These are phyloP conservation scores for silkworm (Bombyx mori) DNA, from an alignment of 1,140 invertebrate genomes.

Conservation along the genomic window ASM3026992v2 NC_085130.1:11868501-11869000, in stretches of 20 bases:
- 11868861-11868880: slow-evolving; percentile 14
- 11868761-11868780: slow-evolving; percentile 18
- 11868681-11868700: slow-evolving; percentile 24
- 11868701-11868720: slow-evolving; percentile 21
- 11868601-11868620: slow-evolving; percentile 23
- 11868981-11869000: slow-evolving; percentile 13
- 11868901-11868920: slow-evolving; percentile 12
- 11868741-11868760: slow-evolving; percentile 18
- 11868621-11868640: slow-evolving; percentile 20
- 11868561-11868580: slow-evolving; percentile 13
- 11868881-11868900: slow-evolving; percentile 14
- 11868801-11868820: slow-evolving; percentile 31
- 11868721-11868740: slow-evolving; percentile 26
- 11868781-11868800: slow-evolving; percentile 31
- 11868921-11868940: slow-evolving; percentile 12
- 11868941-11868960: slow-evolving; percentile 16
- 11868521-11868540: slow-evolving; percentile 28
- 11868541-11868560: slow-evolving; percentile 28
- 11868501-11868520: slow-evolving; percentile 28
- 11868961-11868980: slow-evolving; percentile 12
- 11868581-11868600: slow-evolving; percentile 27
- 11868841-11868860: slow-evolving; percentile 13
- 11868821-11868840: slow-evolving; percentile 22
- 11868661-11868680: slow-evolving; percentile 18
- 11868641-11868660: slow-evolving; percentile 22